A percentile compares a stretch with the other conserved stretches of the same genome.
Evolutionary conservation across 2,797 vertebrate species (phyloP).

Genomic region (Acanthurus leucopareius): DNA sequence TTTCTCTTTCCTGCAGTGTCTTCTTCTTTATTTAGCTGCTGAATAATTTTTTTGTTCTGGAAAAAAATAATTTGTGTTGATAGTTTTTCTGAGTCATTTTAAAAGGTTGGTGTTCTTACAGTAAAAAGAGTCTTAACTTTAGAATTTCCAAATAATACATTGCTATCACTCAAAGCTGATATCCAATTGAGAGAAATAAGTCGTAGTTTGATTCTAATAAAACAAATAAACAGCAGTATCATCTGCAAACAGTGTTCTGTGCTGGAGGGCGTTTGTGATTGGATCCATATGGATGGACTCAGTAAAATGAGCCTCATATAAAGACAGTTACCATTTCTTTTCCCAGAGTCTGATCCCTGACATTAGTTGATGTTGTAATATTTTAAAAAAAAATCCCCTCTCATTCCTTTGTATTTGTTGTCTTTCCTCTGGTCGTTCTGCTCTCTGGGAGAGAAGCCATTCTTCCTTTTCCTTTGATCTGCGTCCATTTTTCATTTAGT

Average conservation of each 20-base stretch:
- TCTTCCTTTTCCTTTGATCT: slow-evolving; percentile 15
- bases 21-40: not conserved
- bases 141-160: too few relatives aligned
- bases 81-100: too few relatives aligned
- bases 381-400: slow-evolving; percentile 22
- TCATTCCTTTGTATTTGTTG: slow-evolving; percentile 20
- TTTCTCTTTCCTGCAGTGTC: not conserved
- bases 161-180: too few relatives aligned
- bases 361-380: slow-evolving; percentile 32
- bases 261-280: not conserved
- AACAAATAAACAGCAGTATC: not conserved
- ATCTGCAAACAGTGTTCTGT: not conserved
- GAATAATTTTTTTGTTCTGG: too few relatives aligned
- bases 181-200: not conserved
- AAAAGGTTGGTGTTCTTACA: too few relatives aligned
- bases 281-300: slow-evolving; percentile 24
- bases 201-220: not conserved
- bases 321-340: not conserved
- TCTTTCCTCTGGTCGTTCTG: slow-evolving; percentile 27
- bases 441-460: slow-evolving; percentile 14
- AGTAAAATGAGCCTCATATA: not conserved
- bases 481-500: slow-evolving; percentile 16
- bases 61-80: too few relatives aligned
- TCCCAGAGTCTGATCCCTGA: slow-evolving; percentile 15
- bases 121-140: too few relatives aligned